Evolutionary conservation across 2,888 invertebrate species (phyloP), one percentile per base, ranked within the genome.

Genomic region (Balanococcus diminutus): DNA sequence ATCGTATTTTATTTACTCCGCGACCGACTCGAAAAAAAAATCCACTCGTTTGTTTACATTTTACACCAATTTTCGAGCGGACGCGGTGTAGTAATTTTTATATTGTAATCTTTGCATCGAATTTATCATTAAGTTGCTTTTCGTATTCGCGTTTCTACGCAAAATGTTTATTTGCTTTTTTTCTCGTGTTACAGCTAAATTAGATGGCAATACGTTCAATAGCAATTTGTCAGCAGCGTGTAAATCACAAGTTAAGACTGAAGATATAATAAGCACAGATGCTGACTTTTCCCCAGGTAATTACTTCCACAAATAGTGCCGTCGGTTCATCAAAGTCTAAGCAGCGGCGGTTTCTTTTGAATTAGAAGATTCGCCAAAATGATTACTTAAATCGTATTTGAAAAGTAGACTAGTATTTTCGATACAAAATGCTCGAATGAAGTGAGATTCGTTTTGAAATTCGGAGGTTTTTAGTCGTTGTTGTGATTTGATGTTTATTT

Each of bases 161-260:
- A 25, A 32, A 82, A 36, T 82, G 16, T 82, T 82, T 51, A 28
- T 51, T 82, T 51, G n/a, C 31, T 14, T 81, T 22, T 46, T 16
- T 82, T 82, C 11, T 82, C 4, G 16, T 51, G 42, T 82, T 82
- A n/a, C 81, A 82, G 81, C 81, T 31, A 82, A 82, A 82, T 82
- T 82, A 46, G 81, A 82, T 51, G 36, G 81, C 42, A 82, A 51
- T 51, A 46, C 81, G 31, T 82, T 82, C 81, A 51, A 46, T 46
- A 82, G 51, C 51, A 82, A 51, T 82, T 46, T 46, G 42, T 82
- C 51, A 82, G 42, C 81, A 31, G 81, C 81, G 81, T 82, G 81
- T 51, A 82, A 82, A 82, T 82, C 81, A n/a, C 81, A 82, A 51
- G 81, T 82, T 79, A 79, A 79, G 75, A 79, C 75, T 79, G 75